Conservation (phyloP, 2,113 vertebrate species). For the Silurus meridionalis region DNA sequence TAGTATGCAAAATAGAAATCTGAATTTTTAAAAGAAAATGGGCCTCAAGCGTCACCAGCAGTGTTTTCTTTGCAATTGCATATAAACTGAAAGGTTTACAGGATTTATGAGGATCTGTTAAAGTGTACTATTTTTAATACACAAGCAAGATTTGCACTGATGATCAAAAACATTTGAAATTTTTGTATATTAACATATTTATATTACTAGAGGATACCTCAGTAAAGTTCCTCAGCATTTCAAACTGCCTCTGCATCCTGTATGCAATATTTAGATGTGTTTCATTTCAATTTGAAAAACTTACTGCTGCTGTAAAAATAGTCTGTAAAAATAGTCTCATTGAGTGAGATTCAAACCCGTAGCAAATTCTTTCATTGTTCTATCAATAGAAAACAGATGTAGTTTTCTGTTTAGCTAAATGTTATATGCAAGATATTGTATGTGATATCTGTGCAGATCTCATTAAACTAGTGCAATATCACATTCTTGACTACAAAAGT, state of each 20-base stretch:
- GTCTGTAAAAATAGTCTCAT: background rate
- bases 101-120: background rate
- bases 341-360: background rate
- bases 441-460: background rate
- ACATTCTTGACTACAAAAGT: background rate
- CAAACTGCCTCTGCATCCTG: no score
- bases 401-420: background rate
- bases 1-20: background rate
- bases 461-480: background rate
- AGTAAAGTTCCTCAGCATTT: background rate
- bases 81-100: background rate
- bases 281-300: background rate
- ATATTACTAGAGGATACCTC: slow-evolving; percentile 24
- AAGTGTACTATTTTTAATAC: background rate
- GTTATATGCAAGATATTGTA: background rate
- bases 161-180: background rate
- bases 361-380: slow-evolving; percentile 18
- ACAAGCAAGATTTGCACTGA: background rate
- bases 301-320: slow-evolving; percentile 19
- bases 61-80: background rate
- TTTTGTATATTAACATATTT: background rate
- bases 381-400: slow-evolving; percentile 3
- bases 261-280: background rate
- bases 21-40: background rate
- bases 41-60: background rate